Base-by-base conservation (phyloP, 2,797 vertebrate species). In the Acipenser ruthenus region DNA sequence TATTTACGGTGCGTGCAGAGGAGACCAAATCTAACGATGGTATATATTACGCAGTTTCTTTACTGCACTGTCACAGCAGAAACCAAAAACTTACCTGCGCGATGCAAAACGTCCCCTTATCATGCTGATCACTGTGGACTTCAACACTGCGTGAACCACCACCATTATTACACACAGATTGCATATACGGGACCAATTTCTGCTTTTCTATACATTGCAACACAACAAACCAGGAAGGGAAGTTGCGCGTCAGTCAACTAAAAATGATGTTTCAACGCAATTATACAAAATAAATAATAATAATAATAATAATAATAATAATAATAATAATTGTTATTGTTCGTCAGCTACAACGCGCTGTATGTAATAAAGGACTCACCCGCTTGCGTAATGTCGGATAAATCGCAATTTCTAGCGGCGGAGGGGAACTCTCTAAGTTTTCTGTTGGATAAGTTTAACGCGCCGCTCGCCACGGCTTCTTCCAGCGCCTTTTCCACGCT, bases 321-420 rank as follows among this genome's bases (percentile, higher is more conserved):
- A n/a, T 52, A 50, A 10, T 2, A 13, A 7, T 8, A 60, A 53
- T n/a, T 18, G 15, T 37, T 3, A 37, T 4, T 37, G 23, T 4
- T 37, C 15, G 23, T 37, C 23, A 53, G 53, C 51, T 12, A 8
- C 8, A 53, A 53, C 8, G 51, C 51, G 51, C 8, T 12, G 51
- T 53, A 37, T 37, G 2, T 37, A 55, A 55, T 3, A 55, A 55
- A 55, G 52, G 49, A 77, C 91, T 81, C 73, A 94, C 94, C 93
- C 79, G 93, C 94, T 51, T 94, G 90, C 1, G 92, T 95, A 60
- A 94, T 90, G 81, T 95, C 94, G 80, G 93, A 95, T 77, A 96
- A 76, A 80, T 96, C 93, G 81, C 94, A 92, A 78, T 92, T 93
- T 77, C 77, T 86, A 67, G 93, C 91, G 66, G 87, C 92, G 1